These are phyloP conservation scores for Pristionchus maxplancki DNA, from an alignment of 2,888 invertebrate species.

Conservation along the genomic window DNA sequence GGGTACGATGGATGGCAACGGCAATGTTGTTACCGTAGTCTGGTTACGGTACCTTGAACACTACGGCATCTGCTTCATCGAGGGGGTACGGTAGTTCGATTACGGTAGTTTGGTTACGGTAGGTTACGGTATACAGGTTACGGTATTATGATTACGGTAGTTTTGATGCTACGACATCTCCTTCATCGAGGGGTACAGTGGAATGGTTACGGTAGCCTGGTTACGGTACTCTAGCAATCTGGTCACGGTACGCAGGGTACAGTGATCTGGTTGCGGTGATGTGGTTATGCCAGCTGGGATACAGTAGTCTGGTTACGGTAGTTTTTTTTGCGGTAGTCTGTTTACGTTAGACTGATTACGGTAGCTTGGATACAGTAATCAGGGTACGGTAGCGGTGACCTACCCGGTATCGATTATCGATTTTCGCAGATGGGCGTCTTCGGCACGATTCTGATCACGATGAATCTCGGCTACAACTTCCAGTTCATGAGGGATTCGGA, in stretches of 20 bases:
- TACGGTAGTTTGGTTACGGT: background rate
- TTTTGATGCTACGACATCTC: no score
- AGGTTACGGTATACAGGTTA: background rate
- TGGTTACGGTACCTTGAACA: background rate
- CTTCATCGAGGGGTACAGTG: no score
- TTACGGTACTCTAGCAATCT: no score
- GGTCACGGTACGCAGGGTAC: no score
- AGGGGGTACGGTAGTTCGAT: background rate
- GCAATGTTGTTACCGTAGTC: background rate
- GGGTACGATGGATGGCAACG: no score
- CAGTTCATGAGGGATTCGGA: background rate
- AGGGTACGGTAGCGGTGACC: no score
- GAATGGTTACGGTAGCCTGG: no score
- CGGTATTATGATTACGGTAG: background rate
- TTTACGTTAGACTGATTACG: background rate
- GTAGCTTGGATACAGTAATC: background rate
- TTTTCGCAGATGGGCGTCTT: slow-evolving; percentile 11
- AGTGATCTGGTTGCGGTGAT: no score
- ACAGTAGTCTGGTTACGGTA: background rate
- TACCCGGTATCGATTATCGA: background rate
- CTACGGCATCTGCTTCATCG: slow-evolving; percentile 24
- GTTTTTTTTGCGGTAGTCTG: background rate
- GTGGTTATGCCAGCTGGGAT: no score
- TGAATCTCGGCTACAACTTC: background rate
- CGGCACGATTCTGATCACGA: background rate